A percentile compares a stretch with the other conserved stretches of the same genome.
These are phyloP conservation scores for Aromia moschata DNA, from an alignment of 2,888 invertebrate species.

Conservation along the genomic window DNA sequence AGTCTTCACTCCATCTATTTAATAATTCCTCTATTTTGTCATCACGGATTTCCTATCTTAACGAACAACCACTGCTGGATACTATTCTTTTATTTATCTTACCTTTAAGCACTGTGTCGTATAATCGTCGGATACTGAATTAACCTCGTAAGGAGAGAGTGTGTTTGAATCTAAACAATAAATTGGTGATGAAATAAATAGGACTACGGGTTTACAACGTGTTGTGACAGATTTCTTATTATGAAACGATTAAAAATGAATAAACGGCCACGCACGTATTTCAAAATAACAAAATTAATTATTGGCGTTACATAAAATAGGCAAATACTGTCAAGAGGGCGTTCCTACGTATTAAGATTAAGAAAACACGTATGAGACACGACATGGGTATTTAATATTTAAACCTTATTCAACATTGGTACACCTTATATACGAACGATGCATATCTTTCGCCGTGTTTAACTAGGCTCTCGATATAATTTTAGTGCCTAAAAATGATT, in stretches of 20 bases:
- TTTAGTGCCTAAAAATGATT: conserved; percentile 18
- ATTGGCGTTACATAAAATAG: not conserved
- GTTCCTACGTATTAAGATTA: not conserved
- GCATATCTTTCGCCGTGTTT: conserved; percentile 4
- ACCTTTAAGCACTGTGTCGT: too few species aligned
- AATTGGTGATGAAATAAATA: not conserved
- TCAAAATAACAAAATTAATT: not conserved
- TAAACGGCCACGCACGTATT: not conserved
- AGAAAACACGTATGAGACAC: too few species aligned
- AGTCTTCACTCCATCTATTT: too few species aligned
- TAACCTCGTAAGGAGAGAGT: too few species aligned
- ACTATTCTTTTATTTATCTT: too few species aligned
- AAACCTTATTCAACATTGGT: not conserved
- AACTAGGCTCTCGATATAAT: conserved; percentile 3
- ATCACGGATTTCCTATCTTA: too few species aligned
- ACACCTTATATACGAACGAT: not conserved
- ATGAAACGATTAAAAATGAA: not conserved
- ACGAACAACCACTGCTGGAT: too few species aligned
- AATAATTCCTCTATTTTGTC: too few species aligned
- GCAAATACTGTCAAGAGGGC: not conserved
- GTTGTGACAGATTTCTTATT: not conserved
- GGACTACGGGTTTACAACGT: not conserved
- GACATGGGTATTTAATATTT: not conserved
- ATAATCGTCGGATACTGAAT: too few species aligned
- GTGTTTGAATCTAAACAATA: not conserved